Conservation (phyloP, 2,113 vertebrate genomes). For the Agapornis roseicollis region DNA sequence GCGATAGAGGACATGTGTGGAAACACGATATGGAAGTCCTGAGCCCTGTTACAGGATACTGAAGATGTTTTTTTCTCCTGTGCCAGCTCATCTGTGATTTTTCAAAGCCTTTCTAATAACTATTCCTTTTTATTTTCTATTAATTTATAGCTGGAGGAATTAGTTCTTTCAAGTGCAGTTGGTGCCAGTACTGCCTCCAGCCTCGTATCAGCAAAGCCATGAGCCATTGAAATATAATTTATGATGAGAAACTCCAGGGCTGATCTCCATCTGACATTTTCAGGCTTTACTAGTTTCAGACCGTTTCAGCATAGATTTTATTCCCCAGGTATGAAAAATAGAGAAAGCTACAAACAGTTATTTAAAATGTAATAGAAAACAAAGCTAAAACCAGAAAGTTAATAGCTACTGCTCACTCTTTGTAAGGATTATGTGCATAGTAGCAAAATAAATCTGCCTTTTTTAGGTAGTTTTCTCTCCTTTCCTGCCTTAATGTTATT, state of each 20-base stretch:
- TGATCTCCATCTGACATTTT: neutral
- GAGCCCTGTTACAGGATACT: neutral
- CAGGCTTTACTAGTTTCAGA: neutral
- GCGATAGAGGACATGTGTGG: neutral
- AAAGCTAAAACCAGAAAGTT: neutral
- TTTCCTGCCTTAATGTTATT: neutral
- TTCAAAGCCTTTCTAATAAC: neutral
- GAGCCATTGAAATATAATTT: neutral
- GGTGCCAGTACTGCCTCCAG: neutral
- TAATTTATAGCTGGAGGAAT: neutral
- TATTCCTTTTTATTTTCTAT: neutral
- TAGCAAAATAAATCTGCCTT: neutral
- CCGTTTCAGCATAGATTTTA: neutral
- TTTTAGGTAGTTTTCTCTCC: neutral
- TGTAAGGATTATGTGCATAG: neutral
- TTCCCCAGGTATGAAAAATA: neutral
- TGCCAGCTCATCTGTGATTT: neutral
- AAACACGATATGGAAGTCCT: neutral
- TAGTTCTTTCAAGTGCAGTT: neutral
- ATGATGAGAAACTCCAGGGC: neutral
- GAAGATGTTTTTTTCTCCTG: neutral
- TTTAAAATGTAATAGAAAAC: neutral
- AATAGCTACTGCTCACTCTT: neutral
- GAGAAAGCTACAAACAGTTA: neutral
- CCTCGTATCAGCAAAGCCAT: neutral